Conservation (phyloP, 2,888 invertebrate genomes). For the Melinaea menophilus region DNA sequence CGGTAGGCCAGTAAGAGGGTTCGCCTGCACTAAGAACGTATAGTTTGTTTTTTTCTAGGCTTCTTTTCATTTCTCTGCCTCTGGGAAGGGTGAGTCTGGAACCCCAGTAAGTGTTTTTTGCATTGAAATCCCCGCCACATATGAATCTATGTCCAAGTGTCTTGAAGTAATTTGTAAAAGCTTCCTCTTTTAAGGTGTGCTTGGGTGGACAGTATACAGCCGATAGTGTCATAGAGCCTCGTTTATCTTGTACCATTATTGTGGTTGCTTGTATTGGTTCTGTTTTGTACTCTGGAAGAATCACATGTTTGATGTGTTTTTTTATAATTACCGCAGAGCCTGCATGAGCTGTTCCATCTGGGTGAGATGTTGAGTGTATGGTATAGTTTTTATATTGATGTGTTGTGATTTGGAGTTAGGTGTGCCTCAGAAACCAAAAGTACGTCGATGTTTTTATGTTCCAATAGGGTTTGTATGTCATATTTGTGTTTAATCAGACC, state of each 20-base stretch:
- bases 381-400: background rate
- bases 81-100: too few relatives aligned
- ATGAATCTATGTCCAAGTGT: too few relatives aligned
- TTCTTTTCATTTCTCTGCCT: too few relatives aligned
- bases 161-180: too few relatives aligned
- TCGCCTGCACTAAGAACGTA: too few relatives aligned
- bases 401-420: background rate
- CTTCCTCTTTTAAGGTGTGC: too few relatives aligned
- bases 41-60: too few relatives aligned
- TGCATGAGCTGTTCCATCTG: constrained; percentile 10
- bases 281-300: background rate
- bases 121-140: too few relatives aligned
- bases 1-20: too few relatives aligned
- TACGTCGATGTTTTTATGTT: background rate
- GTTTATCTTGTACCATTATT: background rate
- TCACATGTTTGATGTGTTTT: constrained; percentile 5
- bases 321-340: constrained; percentile 8
- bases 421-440: background rate
- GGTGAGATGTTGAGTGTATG: background rate
- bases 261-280: background rate
- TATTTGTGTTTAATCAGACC: constrained; percentile 7
- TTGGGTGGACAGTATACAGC: too few relatives aligned
- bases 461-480: background rate
- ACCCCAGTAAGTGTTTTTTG: too few relatives aligned
- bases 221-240: too few relatives aligned